These are phyloP conservation scores for Pipa parva DNA, from an alignment of 2,113 vertebrate genomes.

Conservation along the genomic window DNA sequence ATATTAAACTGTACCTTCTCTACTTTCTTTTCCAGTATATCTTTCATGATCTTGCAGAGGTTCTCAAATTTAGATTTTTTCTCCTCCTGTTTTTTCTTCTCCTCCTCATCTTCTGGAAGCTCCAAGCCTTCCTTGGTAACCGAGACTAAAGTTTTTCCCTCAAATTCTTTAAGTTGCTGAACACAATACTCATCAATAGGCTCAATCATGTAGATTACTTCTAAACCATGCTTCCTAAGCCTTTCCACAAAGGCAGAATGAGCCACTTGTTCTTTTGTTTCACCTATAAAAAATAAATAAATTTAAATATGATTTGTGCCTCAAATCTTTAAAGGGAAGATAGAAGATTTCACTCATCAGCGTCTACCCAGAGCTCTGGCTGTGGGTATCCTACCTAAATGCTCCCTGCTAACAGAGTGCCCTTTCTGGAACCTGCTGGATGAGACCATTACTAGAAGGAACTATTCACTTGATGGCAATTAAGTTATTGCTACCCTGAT, in stretches of 20 bases:
- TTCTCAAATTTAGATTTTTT: slow-evolving; percentile 76
- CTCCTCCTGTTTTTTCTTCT: slow-evolving; percentile 77
- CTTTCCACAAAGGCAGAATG: slow-evolving; percentile 77
- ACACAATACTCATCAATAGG: slow-evolving; percentile 80
- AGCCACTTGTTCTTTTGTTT: slow-evolving; percentile 78
- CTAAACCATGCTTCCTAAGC: slow-evolving; percentile 72
- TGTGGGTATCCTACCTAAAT: too few relatives aligned
- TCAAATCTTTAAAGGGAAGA: too few relatives aligned
- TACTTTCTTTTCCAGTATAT: slow-evolving; percentile 79
- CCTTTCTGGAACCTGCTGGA: too few relatives aligned
- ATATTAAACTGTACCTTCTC: slow-evolving; percentile 65
- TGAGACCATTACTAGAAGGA: too few relatives aligned
- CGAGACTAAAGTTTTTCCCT: slow-evolving; percentile 74
- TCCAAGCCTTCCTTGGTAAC: slow-evolving; percentile 79
- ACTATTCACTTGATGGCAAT: too few relatives aligned
- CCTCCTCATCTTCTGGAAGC: slow-evolving; percentile 78
- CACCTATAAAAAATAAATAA: slow-evolving; percentile 52
- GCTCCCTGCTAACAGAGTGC: too few relatives aligned
- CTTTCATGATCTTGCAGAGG: slow-evolving; percentile 81
- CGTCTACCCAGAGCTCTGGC: too few relatives aligned
- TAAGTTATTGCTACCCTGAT: too few relatives aligned
- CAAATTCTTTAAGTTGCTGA: slow-evolving; percentile 78
- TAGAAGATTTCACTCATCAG: too few relatives aligned
- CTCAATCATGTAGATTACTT: slow-evolving; percentile 80
- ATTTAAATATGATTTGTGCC: too few relatives aligned